These are phyloP conservation scores for Agrochola lychnidis DNA, from an alignment of 2,888 invertebrate species.

Conservation along the genomic window DNA sequence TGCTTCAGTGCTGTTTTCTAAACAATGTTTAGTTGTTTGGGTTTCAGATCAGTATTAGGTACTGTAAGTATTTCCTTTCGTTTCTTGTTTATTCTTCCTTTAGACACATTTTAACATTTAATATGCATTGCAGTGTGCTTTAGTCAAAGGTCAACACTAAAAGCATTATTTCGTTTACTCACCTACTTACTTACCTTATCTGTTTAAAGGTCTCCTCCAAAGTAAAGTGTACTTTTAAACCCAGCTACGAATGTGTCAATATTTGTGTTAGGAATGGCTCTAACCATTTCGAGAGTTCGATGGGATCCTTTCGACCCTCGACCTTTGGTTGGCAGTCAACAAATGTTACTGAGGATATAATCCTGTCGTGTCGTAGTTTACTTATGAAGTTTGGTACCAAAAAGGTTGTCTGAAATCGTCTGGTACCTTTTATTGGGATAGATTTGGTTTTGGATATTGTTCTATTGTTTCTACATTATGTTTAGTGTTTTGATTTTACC, in stretches of 20 bases:
- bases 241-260: slow-evolving; percentile 39
- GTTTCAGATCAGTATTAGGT: neutral
- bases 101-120: neutral
- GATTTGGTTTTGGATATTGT: slow-evolving; percentile 1
- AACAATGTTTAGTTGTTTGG: neutral
- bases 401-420: slow-evolving; percentile 12
- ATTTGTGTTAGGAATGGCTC: slow-evolving; percentile 51
- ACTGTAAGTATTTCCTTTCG: slow-evolving; percentile 5
- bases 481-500: neutral
- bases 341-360: slow-evolving; percentile 33
- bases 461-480: slow-evolving; percentile 3
- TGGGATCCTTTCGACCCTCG: slow-evolving; percentile 29
- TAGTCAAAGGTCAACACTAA: neutral
- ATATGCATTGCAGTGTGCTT: neutral
- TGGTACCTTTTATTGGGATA: slow-evolving; percentile 3
- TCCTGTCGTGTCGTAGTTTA: slow-evolving; percentile 28
- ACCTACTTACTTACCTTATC: slow-evolving; percentile 11
- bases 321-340: slow-evolving; percentile 50
- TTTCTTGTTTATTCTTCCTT: neutral
- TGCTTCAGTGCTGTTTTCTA: neutral
- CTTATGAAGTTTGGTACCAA: slow-evolving; percentile 28
- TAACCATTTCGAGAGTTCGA: slow-evolving; percentile 34
- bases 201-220: slow-evolving; percentile 13
- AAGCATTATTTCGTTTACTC: slow-evolving; percentile 9
- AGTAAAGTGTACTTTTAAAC: slow-evolving; percentile 45